Evolutionary conservation across 2,888 invertebrate genomes (phyloP), one percentile per base, ranked within the genome.

Genomic region (Hydraecia micacea): DNA sequence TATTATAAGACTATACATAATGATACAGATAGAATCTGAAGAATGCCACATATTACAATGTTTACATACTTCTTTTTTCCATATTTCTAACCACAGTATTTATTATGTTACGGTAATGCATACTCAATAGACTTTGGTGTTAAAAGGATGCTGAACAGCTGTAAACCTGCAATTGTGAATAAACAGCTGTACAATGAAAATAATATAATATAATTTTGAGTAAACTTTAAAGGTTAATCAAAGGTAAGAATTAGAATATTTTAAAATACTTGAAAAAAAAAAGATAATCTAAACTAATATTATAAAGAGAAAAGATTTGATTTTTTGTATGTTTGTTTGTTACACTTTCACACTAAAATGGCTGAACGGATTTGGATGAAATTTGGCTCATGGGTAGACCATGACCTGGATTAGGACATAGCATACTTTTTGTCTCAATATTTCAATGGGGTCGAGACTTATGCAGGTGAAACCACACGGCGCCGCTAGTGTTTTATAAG

Each of bases 111-210:
- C 21, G 52, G 58, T 49, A 32, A 32, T 42, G n/a, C 52, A 60
- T 67, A 49, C 7, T 79, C 11, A 66, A n/a, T 8, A 77, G 13
- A 28, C 36, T 60, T 75, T 67, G 9, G 1, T 68, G 83, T 83
- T 77, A n/a, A 32, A 75, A 75, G 52, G 25, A n/a, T 60, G 28
- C 39, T 21, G 18, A 25, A 46, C 28, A 67, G 60, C 46, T 67
- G 42, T n/a, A 21, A 42, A 25, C 15, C 9, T 46, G 9, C 4
- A 58, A 4, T 15, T 67, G 42, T 25, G 49, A 21, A 75, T 55
- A 62, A 82, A n/a, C 76, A 79, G 36, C 15, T 68, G 60, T 55
- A 55, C 15, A 80, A 67, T 68, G 8, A 68, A 66, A 32, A 32
- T 32, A 2, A 3, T 32, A 32, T 32, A 32, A 32, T 32, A 32